Evolutionary conservation across 2,888 invertebrate species (phyloP).

Genomic region (Parnassius glacialis): DNA sequence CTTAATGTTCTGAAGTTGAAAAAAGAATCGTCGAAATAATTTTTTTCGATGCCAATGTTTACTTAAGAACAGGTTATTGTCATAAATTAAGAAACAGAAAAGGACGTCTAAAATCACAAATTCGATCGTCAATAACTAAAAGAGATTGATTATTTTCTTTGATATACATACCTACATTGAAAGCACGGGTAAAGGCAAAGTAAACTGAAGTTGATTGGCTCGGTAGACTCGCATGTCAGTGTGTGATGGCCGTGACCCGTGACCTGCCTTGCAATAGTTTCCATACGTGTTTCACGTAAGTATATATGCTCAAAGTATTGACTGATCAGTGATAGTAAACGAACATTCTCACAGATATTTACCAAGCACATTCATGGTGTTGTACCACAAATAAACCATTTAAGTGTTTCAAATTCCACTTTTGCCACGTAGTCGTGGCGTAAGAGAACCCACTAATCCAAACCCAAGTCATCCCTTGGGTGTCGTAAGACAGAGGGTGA

Average conservation of each 20-base stretch:
- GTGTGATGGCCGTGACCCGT: slow-evolving; percentile 27
- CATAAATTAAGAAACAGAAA: neutral
- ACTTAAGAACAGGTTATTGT: neutral
- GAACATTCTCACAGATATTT: no score
- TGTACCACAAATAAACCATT: no score
- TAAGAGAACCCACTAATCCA: no score
- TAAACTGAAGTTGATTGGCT: slow-evolving; percentile 14
- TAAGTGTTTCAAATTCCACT: no score
- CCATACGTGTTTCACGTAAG: slow-evolving; percentile 3
- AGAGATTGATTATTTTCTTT: slow-evolving; percentile 5
- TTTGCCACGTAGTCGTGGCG: no score
- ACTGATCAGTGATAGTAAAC: no score
- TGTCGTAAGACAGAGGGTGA: no score
- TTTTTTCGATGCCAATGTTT: neutral
- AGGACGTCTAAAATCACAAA: neutral
- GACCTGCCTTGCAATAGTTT: slow-evolving; percentile 25
- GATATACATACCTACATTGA: neutral
- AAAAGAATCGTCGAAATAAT: neutral
- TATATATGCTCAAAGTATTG: neutral
- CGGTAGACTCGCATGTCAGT: slow-evolving; percentile 1
- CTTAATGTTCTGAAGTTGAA: no score
- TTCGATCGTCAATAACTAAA: neutral
- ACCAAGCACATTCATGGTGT: no score
- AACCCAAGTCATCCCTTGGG: no score
- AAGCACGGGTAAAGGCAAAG: slow-evolving; percentile 7